phyloP scores from a whole-genome alignment of 2,888 invertebrate species.

The Arrhopalites spinosus region DNA sequence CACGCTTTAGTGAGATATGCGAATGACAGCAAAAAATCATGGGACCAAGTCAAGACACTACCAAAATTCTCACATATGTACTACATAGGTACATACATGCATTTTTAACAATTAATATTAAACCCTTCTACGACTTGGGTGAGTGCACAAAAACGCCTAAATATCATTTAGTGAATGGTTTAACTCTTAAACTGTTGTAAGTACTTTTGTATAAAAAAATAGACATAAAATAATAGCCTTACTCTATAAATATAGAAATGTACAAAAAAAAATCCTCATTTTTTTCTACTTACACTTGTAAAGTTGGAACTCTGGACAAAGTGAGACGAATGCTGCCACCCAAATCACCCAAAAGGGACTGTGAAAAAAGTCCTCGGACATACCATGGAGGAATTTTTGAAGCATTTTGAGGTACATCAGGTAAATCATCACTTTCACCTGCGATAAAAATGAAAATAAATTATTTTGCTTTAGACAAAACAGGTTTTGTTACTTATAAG shows the following conservation, averaged over 20 bases:
- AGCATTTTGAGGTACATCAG: slow-evolving; percentile 47
- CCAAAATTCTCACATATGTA: too few relatives aligned
- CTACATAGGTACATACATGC: too few relatives aligned
- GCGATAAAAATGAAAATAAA: not conserved
- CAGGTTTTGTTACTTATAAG: not conserved
- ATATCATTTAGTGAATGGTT: too few relatives aligned
- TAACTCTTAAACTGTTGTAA: too few relatives aligned
- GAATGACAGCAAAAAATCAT: too few relatives aligned
- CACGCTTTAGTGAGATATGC: too few relatives aligned
- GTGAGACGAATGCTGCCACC: slow-evolving; percentile 57
- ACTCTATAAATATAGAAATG: too few relatives aligned
- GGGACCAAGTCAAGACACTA: too few relatives aligned
- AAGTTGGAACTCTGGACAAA: slow-evolving; percentile 53
- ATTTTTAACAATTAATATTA: too few relatives aligned
- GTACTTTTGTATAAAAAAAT: too few relatives aligned
- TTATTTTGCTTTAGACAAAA: not conserved
- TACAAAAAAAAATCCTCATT: too few relatives aligned
- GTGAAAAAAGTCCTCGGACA: slow-evolving; percentile 57
- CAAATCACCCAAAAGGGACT: slow-evolving; percentile 56
- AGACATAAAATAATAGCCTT: too few relatives aligned
- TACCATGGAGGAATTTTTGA: slow-evolving; percentile 56
- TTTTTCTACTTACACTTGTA: slow-evolving; percentile 49
- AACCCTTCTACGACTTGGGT: not conserved
- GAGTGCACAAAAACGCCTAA: not conserved
- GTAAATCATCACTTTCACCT: slow-evolving; percentile 38